These are phyloP conservation scores for Chironex yamaguchii DNA, from an alignment of 30 jellyfish, hydroid and myxozoan genomes.

Conservation along the genomic window DNA sequence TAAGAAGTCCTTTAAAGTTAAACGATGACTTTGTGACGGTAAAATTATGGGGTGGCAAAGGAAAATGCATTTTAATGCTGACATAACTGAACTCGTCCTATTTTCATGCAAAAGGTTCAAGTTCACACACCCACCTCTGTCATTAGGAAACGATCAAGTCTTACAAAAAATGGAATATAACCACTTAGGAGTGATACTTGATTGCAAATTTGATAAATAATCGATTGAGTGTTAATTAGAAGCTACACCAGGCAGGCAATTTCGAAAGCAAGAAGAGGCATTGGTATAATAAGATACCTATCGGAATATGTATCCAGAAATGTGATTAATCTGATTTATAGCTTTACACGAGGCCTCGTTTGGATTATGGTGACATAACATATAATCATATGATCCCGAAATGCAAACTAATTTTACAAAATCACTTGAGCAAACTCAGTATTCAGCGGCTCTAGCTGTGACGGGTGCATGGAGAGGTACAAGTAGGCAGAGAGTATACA, in stretches of 20 bases:
- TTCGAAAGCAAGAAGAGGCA: slow-evolving; percentile 20
- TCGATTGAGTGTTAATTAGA: no score
- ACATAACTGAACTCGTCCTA: slow-evolving; percentile 8
- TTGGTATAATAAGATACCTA: slow-evolving; percentile 26
- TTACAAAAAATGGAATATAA: slow-evolving; percentile 5
- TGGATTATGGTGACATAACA: slow-evolving; percentile 8
- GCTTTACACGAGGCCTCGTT: slow-evolving; percentile 5
- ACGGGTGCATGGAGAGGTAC: neutral
- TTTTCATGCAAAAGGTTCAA: slow-evolving; percentile 30
- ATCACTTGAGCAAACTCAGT: slow-evolving; percentile 29
- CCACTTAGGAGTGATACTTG: slow-evolving; percentile 20
- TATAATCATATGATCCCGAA: slow-evolving; percentile 42
- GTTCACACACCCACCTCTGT: slow-evolving; percentile 1
- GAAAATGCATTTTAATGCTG: slow-evolving; percentile 30
- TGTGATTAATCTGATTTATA: slow-evolving; percentile 39
- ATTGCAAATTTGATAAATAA: neutral
- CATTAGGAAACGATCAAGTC: slow-evolving; percentile 3
- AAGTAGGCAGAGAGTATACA: slow-evolving; percentile 18
- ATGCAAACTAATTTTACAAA: slow-evolving; percentile 12
- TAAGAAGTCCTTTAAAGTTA: no score
- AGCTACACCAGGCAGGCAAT: slow-evolving; percentile 10
- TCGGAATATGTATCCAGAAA: slow-evolving; percentile 45
- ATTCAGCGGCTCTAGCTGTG: slow-evolving; percentile 13
- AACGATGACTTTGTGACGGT: no score
- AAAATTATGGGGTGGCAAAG: no score